Conservation (phyloP, 2,113 vertebrate species). For the Phasianus colchicus region DNA sequence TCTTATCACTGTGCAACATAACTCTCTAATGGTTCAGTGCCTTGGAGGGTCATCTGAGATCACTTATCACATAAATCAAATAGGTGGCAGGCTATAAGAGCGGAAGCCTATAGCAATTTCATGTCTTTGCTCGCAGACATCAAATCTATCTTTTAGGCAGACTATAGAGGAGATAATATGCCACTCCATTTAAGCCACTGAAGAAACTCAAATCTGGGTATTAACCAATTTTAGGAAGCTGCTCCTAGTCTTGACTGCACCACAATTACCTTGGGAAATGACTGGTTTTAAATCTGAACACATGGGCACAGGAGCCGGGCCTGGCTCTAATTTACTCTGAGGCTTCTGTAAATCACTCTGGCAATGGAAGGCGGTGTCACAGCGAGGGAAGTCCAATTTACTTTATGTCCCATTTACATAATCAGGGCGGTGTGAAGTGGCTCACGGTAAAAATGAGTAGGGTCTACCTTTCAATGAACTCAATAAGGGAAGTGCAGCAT, state of each 20-base stretch:
- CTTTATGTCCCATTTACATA: constrained; percentile 36
- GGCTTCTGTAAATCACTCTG: constrained; percentile 9
- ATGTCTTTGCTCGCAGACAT: constrained; percentile 67
- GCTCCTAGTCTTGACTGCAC: constrained; percentile 28
- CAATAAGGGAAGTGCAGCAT: not conserved
- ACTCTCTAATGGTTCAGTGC: constrained; percentile 74
- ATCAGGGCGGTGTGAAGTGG: not conserved
- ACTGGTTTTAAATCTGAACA: constrained; percentile 41
- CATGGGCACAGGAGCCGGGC: not conserved
- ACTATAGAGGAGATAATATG: constrained; percentile 63
- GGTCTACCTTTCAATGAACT: not conserved
- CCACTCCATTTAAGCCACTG: constrained; percentile 52
- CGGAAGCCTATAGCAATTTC: constrained; percentile 63
- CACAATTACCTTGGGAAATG: constrained; percentile 44
- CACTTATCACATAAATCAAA: constrained; percentile 78
- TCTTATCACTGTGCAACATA: constrained; percentile 74
- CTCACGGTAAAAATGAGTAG: not conserved
- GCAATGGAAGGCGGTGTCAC: constrained; percentile 2
- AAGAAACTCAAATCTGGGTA: constrained; percentile 54
- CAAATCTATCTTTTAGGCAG: constrained; percentile 69
- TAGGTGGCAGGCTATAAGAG: constrained; percentile 63
- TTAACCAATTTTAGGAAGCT: constrained; percentile 51
- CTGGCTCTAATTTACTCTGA: constrained; percentile 18
- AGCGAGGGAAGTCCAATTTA: constrained; percentile 21
- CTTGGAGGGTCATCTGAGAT: constrained; percentile 74